Evolutionary conservation across 2,797 vertebrate genomes (phyloP).

Genomic region (Acipenser oxyrinchus): DNA sequence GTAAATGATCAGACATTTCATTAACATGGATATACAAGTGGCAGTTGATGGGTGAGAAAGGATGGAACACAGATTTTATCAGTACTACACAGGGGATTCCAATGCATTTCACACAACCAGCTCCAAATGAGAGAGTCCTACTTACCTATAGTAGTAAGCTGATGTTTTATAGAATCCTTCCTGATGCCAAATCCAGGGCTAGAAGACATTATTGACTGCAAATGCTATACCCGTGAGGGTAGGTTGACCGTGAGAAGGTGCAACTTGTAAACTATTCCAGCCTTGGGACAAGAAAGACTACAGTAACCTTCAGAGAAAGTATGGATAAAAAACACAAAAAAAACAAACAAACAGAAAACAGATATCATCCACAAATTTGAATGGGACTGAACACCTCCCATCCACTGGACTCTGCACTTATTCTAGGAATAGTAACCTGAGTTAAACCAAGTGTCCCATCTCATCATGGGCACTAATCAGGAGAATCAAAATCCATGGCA

Average conservation of each 20-base stretch:
- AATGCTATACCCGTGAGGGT: conserved; percentile 36
- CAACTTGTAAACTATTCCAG: conserved; percentile 47
- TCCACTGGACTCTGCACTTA: conserved; percentile 61
- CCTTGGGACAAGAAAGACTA: conserved; percentile 41
- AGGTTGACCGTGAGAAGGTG: conserved; percentile 46
- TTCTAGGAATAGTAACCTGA: conserved; percentile 60
- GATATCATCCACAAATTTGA: conserved; percentile 50
- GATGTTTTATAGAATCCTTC: conserved; percentile 52
- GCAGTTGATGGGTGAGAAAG: too few relatives aligned
- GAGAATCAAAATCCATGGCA: conserved; percentile 38
- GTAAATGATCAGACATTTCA: too few relatives aligned
- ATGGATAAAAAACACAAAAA: conserved; percentile 33
- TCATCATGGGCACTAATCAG: conserved; percentile 67
- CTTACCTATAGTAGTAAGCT: conserved; percentile 53
- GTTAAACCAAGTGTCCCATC: conserved; percentile 64
- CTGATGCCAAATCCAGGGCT: conserved; percentile 43
- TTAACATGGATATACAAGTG: too few relatives aligned
- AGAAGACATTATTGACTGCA: conserved; percentile 54
- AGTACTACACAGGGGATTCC: too few relatives aligned
- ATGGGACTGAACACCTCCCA: conserved; percentile 51
- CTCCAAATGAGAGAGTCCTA: conserved; percentile 14
- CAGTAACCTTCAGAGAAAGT: conserved; percentile 57
- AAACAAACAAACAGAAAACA: background rate
- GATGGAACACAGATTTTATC: too few relatives aligned
- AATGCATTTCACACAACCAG: background rate